These are phyloP conservation scores for Centroberyx gerrardi DNA, from an alignment of 2,797 vertebrate species.

Conservation along the genomic window DNA sequence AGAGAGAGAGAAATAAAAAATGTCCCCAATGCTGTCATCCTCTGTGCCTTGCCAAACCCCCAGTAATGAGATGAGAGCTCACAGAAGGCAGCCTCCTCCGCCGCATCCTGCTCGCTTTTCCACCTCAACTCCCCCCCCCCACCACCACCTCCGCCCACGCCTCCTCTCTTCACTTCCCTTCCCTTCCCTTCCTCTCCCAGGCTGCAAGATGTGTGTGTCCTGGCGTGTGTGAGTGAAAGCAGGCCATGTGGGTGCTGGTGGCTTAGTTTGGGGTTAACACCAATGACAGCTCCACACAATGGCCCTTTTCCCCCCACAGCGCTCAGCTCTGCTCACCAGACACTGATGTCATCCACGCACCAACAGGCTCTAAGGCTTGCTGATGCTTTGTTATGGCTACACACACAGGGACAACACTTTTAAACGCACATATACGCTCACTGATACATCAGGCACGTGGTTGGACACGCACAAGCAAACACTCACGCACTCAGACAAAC, in stretches of 20 bases:
- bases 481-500: neutral
- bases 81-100: slow-evolving; percentile 55
- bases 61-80: slow-evolving; percentile 71
- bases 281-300: slow-evolving; percentile 69
- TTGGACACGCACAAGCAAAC: slow-evolving; percentile 5
- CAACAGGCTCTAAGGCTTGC: slow-evolving; percentile 45
- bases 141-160: slow-evolving; percentile 7
- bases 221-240: slow-evolving; percentile 77
- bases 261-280: slow-evolving; percentile 70
- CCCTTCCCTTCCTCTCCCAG: slow-evolving; percentile 64
- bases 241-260: slow-evolving; percentile 68
- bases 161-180: slow-evolving; percentile 48
- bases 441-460: slow-evolving; percentile 44
- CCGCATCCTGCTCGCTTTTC: slow-evolving; percentile 64
- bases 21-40: slow-evolving; percentile 65
- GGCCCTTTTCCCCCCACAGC: slow-evolving; percentile 24
- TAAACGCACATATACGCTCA: slow-evolving; percentile 48
- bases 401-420: slow-evolving; percentile 61
- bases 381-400: slow-evolving; percentile 79
- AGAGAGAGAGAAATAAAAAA: slow-evolving; percentile 56
- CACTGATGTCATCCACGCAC: slow-evolving; percentile 73
- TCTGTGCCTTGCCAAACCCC: slow-evolving; percentile 67
- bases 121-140: slow-evolving; percentile 19
- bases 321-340: slow-evolving; percentile 71
- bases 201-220: slow-evolving; percentile 72